Conservation (phyloP, 2,797 vertebrate species). For the Phataginus tricuspis region DNA sequence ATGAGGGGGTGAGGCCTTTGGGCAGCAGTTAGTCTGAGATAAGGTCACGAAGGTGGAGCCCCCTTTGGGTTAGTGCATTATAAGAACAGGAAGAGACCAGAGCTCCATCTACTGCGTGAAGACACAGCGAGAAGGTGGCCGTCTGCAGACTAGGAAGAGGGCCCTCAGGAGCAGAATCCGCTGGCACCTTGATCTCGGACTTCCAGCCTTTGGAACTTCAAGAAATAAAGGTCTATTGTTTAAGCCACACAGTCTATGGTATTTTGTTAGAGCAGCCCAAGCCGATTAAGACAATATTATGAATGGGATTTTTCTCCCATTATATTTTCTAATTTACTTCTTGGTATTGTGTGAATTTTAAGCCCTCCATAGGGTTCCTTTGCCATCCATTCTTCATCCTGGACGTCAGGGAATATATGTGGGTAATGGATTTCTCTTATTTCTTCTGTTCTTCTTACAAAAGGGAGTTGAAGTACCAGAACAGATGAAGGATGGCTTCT, state of each 20-base stretch:
- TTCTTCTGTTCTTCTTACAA: not conserved
- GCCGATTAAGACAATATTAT: not conserved
- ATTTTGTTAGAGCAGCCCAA: not conserved
- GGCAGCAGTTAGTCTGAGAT: not conserved
- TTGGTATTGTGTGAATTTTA: not conserved
- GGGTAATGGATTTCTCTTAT: not conserved
- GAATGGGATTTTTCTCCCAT: not conserved
- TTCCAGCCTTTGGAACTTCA: not conserved
- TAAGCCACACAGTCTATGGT: not conserved
- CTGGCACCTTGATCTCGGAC: not conserved
- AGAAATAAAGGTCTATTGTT: not conserved
- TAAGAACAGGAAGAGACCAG: not conserved
- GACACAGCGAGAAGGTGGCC: not conserved
- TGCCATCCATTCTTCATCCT: not conserved
- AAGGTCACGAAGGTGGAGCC: not conserved
- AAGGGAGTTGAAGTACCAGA: slow-evolving; percentile 20
- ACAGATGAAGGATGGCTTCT: slow-evolving; percentile 58
- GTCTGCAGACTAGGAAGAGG: not conserved
- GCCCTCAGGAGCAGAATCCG: not conserved
- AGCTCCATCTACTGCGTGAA: not conserved
- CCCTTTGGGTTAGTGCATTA: not conserved
- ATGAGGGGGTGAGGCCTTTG: not conserved
- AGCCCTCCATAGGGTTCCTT: not conserved
- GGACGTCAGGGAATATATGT: not conserved
- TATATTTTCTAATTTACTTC: not conserved